Conservation (phyloP, 2,113 vertebrate species). For the Odontophorus gujanensis region DNA sequence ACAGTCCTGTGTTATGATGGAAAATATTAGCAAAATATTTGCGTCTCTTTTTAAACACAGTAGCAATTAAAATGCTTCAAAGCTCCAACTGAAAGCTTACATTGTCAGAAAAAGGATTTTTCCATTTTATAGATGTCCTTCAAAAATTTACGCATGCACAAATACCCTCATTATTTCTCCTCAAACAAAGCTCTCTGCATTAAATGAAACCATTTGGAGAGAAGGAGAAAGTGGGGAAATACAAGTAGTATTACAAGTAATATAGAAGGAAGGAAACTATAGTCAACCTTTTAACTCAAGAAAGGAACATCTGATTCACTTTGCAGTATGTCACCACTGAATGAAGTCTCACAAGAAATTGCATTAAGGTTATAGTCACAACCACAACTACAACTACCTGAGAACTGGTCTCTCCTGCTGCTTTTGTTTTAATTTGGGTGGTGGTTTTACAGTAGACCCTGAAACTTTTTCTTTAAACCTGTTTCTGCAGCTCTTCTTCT, state of each 20-base stretch:
- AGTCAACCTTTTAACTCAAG: neutral
- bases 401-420: neutral
- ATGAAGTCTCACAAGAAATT: neutral
- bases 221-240: neutral
- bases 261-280: neutral
- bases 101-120: neutral
- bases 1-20: slow-evolving; percentile 51
- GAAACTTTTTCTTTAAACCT: neutral
- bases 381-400: neutral
- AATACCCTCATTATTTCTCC: neutral
- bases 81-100: neutral
- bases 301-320: neutral
- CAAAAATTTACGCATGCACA: neutral
- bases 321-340: neutral
- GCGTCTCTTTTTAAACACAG: slow-evolving; percentile 17
- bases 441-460: neutral
- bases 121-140: neutral
- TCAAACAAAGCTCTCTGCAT: neutral
- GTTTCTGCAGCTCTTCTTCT: neutral
- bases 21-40: slow-evolving; percentile 39
- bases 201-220: neutral
- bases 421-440: neutral
- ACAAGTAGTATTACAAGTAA: neutral
- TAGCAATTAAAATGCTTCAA: slow-evolving; percentile 25
- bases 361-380: neutral